Conservation (phyloP, 1,140 invertebrate species). For the Ceratoteleas bidentatus region DNA sequence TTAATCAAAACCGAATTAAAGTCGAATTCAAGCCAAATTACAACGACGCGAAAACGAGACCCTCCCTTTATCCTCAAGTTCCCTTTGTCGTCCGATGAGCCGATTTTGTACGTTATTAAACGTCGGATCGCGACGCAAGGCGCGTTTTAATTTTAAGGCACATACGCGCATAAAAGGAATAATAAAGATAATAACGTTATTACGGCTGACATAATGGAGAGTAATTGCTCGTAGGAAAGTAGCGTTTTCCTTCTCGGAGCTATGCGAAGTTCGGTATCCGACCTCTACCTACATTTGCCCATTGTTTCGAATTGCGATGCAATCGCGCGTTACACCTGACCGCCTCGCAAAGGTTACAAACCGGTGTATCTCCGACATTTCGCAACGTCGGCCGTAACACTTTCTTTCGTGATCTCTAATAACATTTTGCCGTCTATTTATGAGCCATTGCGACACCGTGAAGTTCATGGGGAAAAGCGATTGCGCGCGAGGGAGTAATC, state of each 20-base stretch:
- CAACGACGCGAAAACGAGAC: too few relatives aligned
- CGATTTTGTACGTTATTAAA: too few relatives aligned
- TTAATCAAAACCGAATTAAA: too few relatives aligned
- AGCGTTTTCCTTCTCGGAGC: constrained; percentile 43
- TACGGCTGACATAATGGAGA: constrained; percentile 19
- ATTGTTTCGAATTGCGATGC: constrained; percentile 51
- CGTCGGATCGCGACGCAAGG: too few relatives aligned
- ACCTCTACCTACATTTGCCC: constrained; percentile 57
- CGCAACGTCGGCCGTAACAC: constrained; percentile 28
- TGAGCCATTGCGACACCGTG: constrained; percentile 21
- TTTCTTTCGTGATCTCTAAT: constrained; percentile 30
- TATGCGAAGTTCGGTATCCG: constrained; percentile 50
- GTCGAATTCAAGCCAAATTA: too few relatives aligned
- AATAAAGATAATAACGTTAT: constrained; percentile 24
- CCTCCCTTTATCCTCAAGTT: too few relatives aligned
- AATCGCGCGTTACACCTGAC: constrained; percentile 54
- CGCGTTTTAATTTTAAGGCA: too few relatives aligned
- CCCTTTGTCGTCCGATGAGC: too few relatives aligned
- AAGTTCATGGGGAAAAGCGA: constrained; percentile 29
- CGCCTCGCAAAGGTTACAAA: constrained; percentile 41
- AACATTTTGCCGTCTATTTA: constrained; percentile 30
- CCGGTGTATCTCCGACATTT: constrained; percentile 42
- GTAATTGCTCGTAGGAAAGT: constrained; percentile 40
- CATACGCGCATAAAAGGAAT: not conserved
- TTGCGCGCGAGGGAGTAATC: constrained; percentile 5